phyloP scores from a whole-genome alignment of 2,888 invertebrate genomes.

The Globia sparganii region DNA sequence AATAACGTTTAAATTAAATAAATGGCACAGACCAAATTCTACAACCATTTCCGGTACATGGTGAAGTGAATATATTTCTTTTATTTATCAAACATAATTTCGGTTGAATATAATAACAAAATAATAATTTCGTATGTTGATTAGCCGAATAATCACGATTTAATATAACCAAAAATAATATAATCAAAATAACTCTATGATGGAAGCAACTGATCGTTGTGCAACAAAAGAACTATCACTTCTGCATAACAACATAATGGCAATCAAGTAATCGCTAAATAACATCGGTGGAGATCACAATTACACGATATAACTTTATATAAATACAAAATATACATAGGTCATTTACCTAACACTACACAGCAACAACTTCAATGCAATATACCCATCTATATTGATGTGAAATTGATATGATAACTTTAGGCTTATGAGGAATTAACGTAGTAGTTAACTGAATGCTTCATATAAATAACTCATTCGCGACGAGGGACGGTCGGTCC shows the following conservation, averaged over 20 bases:
- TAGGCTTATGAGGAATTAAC: constrained; percentile 84
- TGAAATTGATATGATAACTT: constrained; percentile 87
- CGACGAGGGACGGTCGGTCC: constrained; percentile 56
- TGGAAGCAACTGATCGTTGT: constrained; percentile 88
- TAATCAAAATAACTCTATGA: constrained; percentile 85
- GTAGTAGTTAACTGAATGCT: constrained; percentile 87
- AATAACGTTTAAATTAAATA: constrained; percentile 88
- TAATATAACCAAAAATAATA: constrained; percentile 73
- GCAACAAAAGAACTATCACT: constrained; percentile 81
- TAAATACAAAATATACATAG: constrained; percentile 90
- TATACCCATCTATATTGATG: constrained; percentile 87
- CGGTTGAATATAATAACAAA: constrained; percentile 81
- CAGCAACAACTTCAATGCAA: constrained; percentile 88
- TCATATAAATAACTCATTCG: constrained; percentile 78
- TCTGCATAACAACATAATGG: constrained; percentile 88
- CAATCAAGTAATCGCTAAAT: constrained; percentile 89
- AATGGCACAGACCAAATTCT: constrained; percentile 89
- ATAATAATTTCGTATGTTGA: constrained; percentile 80
- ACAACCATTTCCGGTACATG: constrained; percentile 84
- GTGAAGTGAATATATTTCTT: constrained; percentile 80
- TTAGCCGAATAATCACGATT: constrained; percentile 84
- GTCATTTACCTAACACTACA: constrained; percentile 86
- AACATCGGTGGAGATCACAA: constrained; percentile 91
- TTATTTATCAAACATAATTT: constrained; percentile 77
- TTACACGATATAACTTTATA: constrained; percentile 88